A percentile compares a stretch with the other conserved stretches of the same genome.
Evolutionary conservation across 30 jellyfish, hydroid and myxozoan species (phyloP).

Genomic region (Pelagia noctiluca): DNA sequence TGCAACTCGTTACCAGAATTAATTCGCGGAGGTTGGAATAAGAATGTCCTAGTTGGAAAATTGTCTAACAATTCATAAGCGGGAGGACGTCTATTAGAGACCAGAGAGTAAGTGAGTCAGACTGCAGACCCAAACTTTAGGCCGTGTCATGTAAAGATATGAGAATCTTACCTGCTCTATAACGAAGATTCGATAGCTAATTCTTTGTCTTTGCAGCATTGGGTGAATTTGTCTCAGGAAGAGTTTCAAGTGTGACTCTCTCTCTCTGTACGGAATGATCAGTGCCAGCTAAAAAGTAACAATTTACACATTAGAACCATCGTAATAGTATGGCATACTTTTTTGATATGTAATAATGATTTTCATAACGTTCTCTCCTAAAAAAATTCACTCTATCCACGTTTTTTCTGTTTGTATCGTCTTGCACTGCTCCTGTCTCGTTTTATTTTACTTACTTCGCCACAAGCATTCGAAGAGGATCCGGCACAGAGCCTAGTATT

Average conservation of each 20-base stretch:
- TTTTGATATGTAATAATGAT: not conserved
- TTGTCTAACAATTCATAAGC: too few relatives aligned
- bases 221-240: constrained; percentile 78
- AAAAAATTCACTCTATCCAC: not conserved
- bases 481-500: too few relatives aligned
- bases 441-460: too few relatives aligned
- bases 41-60: too few relatives aligned
- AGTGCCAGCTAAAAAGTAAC: constrained; percentile 64
- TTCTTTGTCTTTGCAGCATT: constrained; percentile 62
- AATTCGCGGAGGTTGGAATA: too few relatives aligned
- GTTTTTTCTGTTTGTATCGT: not conserved
- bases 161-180: constrained; percentile 73
- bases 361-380: not conserved
- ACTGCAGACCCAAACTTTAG: not conserved
- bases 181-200: constrained; percentile 57
- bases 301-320: not conserved
- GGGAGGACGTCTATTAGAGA: too few relatives aligned
- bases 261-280: constrained; percentile 75
- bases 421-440: not conserved
- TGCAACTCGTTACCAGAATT: too few relatives aligned
- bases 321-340: not conserved
- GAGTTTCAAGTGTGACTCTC: constrained; percentile 66
- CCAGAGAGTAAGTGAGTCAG: too few relatives aligned
- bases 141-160: not conserved
- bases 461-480: too few relatives aligned